Conservation (phyloP, 1,140 invertebrate genomes). For the Saxidomus purpurata region DNA sequence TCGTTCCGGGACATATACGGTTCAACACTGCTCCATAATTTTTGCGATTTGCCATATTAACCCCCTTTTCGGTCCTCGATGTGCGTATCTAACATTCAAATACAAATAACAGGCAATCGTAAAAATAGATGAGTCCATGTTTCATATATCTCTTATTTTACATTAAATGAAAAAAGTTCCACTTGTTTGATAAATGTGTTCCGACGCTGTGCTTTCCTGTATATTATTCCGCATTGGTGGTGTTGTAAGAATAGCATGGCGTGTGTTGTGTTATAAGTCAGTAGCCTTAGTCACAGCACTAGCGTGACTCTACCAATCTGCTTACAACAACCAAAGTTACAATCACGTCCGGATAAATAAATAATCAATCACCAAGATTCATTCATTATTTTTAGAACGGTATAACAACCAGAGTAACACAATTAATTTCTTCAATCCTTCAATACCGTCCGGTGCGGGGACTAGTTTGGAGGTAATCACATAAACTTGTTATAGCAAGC, state of each 20-base stretch:
- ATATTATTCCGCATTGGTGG: not conserved
- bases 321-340: not conserved
- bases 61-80: too few relatives aligned
- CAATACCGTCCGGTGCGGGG: not conserved
- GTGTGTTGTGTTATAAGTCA: not conserved
- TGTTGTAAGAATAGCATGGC: not conserved
- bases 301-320: conserved; percentile 5
- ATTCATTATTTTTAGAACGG: conserved; percentile 33
- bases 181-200: not conserved
- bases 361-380: conserved; percentile 30
- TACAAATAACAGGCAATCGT: too few relatives aligned
- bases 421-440: not conserved
- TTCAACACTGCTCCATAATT: too few relatives aligned
- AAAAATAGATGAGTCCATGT: too few relatives aligned
- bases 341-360: conserved; percentile 27
- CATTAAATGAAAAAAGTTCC: not conserved
- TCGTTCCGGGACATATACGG: too few relatives aligned
- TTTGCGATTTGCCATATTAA: too few relatives aligned
- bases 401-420: conserved; percentile 1
- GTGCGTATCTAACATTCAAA: too few relatives aligned
- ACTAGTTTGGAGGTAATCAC: not conserved
- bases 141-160: too few relatives aligned
- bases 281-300: not conserved
- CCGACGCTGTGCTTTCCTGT: not conserved
- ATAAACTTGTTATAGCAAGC: not conserved